Percentiles rank a stretch among this genome's conserved stretches.
These are phyloP conservation scores for Drosophila fuyamai DNA, from an alignment of 1,140 invertebrate species.

Conservation along the genomic window DNA sequence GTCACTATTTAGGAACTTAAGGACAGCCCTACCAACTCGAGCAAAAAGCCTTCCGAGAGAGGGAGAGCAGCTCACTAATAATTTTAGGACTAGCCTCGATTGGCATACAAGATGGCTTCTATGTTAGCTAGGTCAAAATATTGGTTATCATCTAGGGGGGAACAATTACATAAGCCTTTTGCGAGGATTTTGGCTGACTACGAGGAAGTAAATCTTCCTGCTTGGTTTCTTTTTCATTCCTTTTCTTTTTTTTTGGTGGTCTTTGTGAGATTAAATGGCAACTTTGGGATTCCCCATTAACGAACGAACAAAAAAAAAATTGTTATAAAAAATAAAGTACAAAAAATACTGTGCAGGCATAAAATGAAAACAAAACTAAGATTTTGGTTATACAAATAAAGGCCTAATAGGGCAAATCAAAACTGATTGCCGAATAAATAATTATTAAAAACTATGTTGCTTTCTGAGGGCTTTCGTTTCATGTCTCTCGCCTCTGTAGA, in stretches of 20 bases:
- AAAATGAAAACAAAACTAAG: conserved; percentile 42
- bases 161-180: conserved; percentile 27
- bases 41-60: conserved; percentile 21
- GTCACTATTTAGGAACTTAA: conserved; percentile 47
- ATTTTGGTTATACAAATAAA: conserved; percentile 37
- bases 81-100: conserved; percentile 57
- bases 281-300: conserved; percentile 3
- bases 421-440: conserved; percentile 45
- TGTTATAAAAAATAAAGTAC: conserved; percentile 56
- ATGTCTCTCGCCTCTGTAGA: background rate
- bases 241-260: conserved; percentile 35
- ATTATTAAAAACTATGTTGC: conserved; percentile 38
- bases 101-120: conserved; percentile 54
- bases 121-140: conserved; percentile 29
- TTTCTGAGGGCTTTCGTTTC: conserved; percentile 29
- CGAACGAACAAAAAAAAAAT: conserved; percentile 35
- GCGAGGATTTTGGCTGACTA: conserved; percentile 61
- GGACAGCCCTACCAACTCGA: conserved; percentile 21
- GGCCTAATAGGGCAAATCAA: conserved; percentile 14
- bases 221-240: background rate
- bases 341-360: conserved; percentile 72
- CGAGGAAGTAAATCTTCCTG: conserved; percentile 10
- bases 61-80: conserved; percentile 28
- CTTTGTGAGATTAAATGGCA: conserved; percentile 62
- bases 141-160: conserved; percentile 3